These are phyloP conservation scores for Charaxes varanes DNA, from an alignment of 1,140 invertebrate species.

Conservation along the genomic window DNA sequence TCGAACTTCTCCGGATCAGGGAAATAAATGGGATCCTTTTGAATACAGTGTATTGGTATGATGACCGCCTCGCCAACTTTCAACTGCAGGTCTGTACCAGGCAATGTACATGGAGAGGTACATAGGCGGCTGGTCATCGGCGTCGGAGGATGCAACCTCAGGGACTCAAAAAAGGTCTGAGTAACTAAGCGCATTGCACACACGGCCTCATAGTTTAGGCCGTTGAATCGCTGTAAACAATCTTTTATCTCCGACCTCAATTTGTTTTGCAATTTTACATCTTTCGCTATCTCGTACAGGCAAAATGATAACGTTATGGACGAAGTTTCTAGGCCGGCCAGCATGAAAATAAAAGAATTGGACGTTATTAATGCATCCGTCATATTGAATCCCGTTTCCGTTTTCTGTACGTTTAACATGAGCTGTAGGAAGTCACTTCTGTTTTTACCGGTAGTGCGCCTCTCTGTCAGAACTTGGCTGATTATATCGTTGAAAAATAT, in stretches of 20 bases:
- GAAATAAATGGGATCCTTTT: constrained; percentile 65
- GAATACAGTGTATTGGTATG: constrained; percentile 78
- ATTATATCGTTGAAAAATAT: constrained; percentile 57
- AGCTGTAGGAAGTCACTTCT: constrained; percentile 59
- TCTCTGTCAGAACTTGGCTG: constrained; percentile 50
- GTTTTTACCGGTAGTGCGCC: constrained; percentile 37
- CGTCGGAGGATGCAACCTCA: constrained; percentile 79
- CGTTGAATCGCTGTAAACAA: constrained; percentile 36
- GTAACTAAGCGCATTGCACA: constrained; percentile 77
- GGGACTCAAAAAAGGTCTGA: constrained; percentile 77
- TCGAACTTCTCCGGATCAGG: constrained; percentile 75
- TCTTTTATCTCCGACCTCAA: constrained; percentile 71
- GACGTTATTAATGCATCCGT: constrained; percentile 65
- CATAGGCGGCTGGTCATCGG: constrained; percentile 74
- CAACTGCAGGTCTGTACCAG: constrained; percentile 61
- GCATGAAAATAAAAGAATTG: constrained; percentile 73
- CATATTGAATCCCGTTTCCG: constrained; percentile 49
- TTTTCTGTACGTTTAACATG: constrained; percentile 59
- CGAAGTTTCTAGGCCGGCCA: constrained; percentile 78
- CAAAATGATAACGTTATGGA: constrained; percentile 72
- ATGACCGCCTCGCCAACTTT: constrained; percentile 72
- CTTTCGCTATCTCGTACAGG: constrained; percentile 72
- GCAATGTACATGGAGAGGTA: constrained; percentile 50
- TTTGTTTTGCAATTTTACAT: constrained; percentile 74
- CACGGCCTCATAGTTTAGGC: constrained; percentile 59